phyloP scores from a whole-genome alignment of 2,888 invertebrate species.

The Eurytoma californica region DNA sequence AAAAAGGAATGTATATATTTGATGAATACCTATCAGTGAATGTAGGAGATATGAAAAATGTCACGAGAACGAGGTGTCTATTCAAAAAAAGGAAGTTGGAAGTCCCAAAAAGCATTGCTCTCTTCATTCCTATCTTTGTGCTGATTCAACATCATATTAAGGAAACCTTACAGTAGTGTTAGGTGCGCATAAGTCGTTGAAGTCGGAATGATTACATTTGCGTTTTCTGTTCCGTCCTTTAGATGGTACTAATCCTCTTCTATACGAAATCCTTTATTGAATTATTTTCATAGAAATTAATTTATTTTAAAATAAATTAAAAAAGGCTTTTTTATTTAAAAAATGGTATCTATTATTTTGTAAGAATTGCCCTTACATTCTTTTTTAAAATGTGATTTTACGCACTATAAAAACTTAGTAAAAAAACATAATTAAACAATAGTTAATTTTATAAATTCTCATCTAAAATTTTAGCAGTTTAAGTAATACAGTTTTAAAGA shows the following conservation, averaged over 20 bases:
- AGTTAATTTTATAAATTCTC: no score
- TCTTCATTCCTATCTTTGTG: conserved; percentile 48
- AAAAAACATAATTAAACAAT: no score
- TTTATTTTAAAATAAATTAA: background rate
- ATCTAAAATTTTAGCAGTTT: no score
- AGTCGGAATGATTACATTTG: conserved; percentile 66
- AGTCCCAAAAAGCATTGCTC: conserved; percentile 18
- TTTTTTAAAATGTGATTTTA: background rate
- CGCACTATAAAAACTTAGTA: no score
- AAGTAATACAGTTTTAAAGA: no score
- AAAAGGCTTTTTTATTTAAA: background rate
- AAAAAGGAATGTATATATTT: no score
- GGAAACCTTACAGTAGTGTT: conserved; percentile 66
- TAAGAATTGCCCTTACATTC: background rate
- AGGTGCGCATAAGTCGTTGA: conserved; percentile 63
- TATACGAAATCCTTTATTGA: background rate
- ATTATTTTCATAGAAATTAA: background rate
- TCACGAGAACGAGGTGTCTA: conserved; percentile 6
- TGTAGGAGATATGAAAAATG: conserved; percentile 2
- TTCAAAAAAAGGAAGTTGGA: conserved; percentile 7
- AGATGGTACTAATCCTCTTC: conserved; percentile 27
- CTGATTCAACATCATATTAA: conserved; percentile 70
- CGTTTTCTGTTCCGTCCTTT: conserved; percentile 51
- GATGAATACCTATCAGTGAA: background rate
- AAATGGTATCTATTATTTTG: background rate